Base-by-base conservation (phyloP, 2,888 invertebrate genomes). In the Amblyjoppa fuscipennis region DNA sequence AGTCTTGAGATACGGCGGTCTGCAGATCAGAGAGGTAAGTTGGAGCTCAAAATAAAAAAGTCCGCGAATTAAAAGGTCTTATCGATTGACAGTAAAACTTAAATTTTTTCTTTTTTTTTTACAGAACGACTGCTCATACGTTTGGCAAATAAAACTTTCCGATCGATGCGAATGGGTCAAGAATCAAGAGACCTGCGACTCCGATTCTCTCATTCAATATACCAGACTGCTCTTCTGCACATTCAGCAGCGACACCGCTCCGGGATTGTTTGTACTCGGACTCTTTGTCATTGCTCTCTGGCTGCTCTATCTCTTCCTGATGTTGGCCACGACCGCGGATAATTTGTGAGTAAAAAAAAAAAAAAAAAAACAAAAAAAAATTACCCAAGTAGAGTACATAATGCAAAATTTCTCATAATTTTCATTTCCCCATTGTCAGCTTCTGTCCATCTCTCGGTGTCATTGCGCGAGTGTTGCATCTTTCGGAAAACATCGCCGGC, bases 401-500 rank as follows among this genome's bases (percentile, higher is more conserved):
- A 31, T 31, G 25, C 64, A 16, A 4, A 16, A 34, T 16, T 64
- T 31, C 31, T 34, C n/a, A 31, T 16, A 66, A 31, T 61, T 41
- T 7, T 53, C 9, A 20, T 20, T 68, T 70, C 38, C 11, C 41
- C 9, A 53, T 80, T 86, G 88, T 11, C 89, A 96, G 96, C 86
- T 95, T 96, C 87, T 95, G 95, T 84, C 95, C 96, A n/a, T 93
- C 95, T 1, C 89, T 96, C 11, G 93, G 95, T 69, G 94, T 94
- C 9, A 94, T 96, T 41, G 94, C 95, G 0, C 89, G 93, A 71
- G 89, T 94, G 0, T 88, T 95, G 64, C 92, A 92, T 38, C 90
- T 96, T 70, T 95, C 95, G 78, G 95, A 96, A 87, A 95, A 94
- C 88, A 94, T 96, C 49, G 95, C 96, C 9, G 97, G 97, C 3